Evolutionary conservation across 2,113 vertebrate genomes (phyloP), one percentile per base, ranked within the genome.

Genomic region (Gopherus flavomarginatus): DNA sequence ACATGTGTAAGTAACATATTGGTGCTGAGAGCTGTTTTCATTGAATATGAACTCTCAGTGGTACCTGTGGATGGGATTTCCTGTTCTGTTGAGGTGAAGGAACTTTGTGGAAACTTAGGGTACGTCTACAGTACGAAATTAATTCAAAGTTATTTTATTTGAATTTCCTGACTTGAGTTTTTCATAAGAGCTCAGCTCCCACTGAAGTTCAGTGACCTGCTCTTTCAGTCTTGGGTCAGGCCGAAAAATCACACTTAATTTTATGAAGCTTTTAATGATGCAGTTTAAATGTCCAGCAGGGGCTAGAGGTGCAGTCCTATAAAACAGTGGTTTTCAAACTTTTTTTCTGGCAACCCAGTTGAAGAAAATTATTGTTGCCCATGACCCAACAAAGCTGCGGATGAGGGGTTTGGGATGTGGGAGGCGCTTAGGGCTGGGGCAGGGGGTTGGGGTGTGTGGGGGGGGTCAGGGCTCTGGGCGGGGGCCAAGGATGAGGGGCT

Each of bases 201-300:
- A 8, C 19, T 69, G 35, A 69, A 69, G 16, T 69, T 69, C 62
- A n/a, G 2, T 21, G 65, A 19, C 19, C 19, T 72, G 19, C 35
- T 38, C 65, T 22, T 72, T 19, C 65, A 22, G 65, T 21, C 65
- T 19, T 72, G 65, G 19, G 65, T n/a, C 21, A 16, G 21, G 44
- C 12, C 11, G 78, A 16, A 35, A 54, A 42, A 6, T 11, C 54
- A 19, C 49, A 7, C 49, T 53, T 81, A 11, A 11, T 10, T 47
- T 10, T 78, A 22, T 75, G 11, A 21, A 38, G 0, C 2, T 88
- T 94, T 75, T n/a, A n/a, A 19, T 2, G 22, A 0, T 69, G 62
- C 14, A 9, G 19, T 72, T 38, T 38, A 72, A 72, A 72, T 72
- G 17, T 38, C 65, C 65, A 38, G 8, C 17, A 21, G 35, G 65